These are phyloP conservation scores for Drosophila acutilabella DNA, from an alignment of 2,888 invertebrate species.

Conservation along the genomic window DNA sequence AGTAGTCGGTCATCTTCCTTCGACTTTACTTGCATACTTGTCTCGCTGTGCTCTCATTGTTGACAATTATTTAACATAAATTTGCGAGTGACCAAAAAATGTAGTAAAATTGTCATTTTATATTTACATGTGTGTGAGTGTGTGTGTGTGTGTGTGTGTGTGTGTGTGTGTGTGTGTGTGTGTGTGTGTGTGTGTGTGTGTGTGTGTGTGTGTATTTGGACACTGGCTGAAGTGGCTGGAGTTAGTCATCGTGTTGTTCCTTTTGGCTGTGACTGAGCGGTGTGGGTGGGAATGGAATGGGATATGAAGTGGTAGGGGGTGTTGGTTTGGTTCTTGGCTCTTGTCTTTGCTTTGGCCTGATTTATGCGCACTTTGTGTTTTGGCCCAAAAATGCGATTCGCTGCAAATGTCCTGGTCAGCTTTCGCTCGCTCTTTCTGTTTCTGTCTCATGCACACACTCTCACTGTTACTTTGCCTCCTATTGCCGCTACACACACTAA, in stretches of 20 bases:
- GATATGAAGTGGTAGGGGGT: too few relatives aligned
- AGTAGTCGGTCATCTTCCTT: too few relatives aligned
- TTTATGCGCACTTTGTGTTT: conserved; percentile 63
- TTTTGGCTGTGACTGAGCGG: neutral
- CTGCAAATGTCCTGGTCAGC: conserved; percentile 45
- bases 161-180: neutral
- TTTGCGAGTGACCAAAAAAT: conserved; percentile 55
- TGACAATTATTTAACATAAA: conserved; percentile 67
- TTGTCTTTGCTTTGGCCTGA: conserved; percentile 69
- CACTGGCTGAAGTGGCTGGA: conserved; percentile 31
- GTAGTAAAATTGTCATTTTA: conserved; percentile 62
- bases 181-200: too few relatives aligned
- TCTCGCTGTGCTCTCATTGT: conserved; percentile 40
- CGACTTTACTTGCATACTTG: neutral
- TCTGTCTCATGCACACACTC: neutral
- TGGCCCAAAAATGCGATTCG: conserved; percentile 60
- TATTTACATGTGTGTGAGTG: neutral
- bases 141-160: neutral
- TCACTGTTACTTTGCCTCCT: neutral
- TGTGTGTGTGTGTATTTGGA: conserved; percentile 14
- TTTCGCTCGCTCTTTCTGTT: neutral
- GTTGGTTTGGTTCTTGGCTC: conserved; percentile 35
- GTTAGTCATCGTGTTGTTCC: conserved; percentile 21
- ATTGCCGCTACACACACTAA: neutral
- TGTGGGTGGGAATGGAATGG: conserved; percentile 14